Percentiles rank a stretch among this genome's conserved stretches.
phyloP scores from a whole-genome alignment of 37 sponge, comb jelly and placozoan species.

The Halisarca cf. caerulea region DNA sequence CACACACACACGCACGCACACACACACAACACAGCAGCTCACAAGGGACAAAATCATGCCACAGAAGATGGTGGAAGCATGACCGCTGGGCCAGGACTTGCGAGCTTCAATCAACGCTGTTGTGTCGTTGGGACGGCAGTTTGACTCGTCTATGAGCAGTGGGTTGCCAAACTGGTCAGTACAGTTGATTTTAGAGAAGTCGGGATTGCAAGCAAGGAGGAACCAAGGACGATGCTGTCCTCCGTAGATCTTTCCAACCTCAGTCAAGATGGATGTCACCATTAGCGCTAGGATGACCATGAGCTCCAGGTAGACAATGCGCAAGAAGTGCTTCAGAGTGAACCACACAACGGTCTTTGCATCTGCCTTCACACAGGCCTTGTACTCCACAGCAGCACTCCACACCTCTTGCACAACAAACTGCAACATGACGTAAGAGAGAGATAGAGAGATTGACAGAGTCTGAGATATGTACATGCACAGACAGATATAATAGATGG shows the following conservation, averaged over 20 bases:
- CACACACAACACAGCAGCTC: background rate
- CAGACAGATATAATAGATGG: no score
- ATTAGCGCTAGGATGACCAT: slow-evolving; percentile 36
- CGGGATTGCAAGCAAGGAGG: slow-evolving; percentile 56
- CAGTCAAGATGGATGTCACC: slow-evolving; percentile 50
- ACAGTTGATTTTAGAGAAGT: slow-evolving; percentile 61
- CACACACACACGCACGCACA: no score
- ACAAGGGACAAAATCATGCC: slow-evolving; percentile 33
- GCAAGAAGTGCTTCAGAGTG: background rate
- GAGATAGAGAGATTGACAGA: no score
- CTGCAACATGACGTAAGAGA: no score
- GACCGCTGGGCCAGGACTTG: slow-evolving; percentile 71
- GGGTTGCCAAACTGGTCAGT: slow-evolving; percentile 51
- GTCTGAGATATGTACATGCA: no score
- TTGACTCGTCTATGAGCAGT: slow-evolving; percentile 30
- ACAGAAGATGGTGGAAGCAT: slow-evolving; percentile 28
- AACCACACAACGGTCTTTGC: no score
- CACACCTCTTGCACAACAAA: background rate
- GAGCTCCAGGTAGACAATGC: slow-evolving; percentile 1
- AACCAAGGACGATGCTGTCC: slow-evolving; percentile 72
- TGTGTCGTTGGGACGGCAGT: slow-evolving; percentile 3
- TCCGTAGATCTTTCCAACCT: slow-evolving; percentile 36
- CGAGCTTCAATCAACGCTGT: slow-evolving; percentile 11
- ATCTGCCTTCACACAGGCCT: no score
- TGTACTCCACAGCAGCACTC: background rate